These are phyloP conservation scores for Cephus cinctus DNA, from an alignment of 1,140 invertebrate species.

Conservation along the genomic window DNA sequence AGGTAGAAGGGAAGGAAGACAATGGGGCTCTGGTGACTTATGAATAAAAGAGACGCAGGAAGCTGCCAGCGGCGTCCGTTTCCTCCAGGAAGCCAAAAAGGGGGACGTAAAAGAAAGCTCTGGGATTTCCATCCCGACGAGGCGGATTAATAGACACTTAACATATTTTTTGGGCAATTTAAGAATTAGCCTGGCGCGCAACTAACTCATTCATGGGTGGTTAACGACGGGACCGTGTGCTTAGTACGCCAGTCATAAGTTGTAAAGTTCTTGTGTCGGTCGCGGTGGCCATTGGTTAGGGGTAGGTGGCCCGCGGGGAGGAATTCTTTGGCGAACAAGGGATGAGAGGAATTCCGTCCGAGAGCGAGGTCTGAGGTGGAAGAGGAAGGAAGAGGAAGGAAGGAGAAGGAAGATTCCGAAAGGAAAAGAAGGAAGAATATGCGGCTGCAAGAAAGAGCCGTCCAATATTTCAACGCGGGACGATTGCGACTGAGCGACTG, in stretches of 20 bases:
- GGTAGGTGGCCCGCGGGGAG: slow-evolving; percentile 5
- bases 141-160: slow-evolving; percentile 34
- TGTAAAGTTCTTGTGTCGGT: slow-evolving; percentile 33
- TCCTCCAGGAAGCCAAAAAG: no score
- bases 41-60: no score
- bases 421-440: slow-evolving; percentile 27
- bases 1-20: no score
- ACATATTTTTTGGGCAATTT: slow-evolving; percentile 37
- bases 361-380: slow-evolving; percentile 5
- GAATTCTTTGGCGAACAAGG: slow-evolving; percentile 1
- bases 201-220: slow-evolving; percentile 51
- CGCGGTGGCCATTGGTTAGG: slow-evolving; percentile 4
- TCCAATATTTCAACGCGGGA: slow-evolving; percentile 51
- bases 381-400: slow-evolving; percentile 7
- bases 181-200: slow-evolving; percentile 39
- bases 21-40: no score
- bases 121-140: no score
- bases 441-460: slow-evolving; percentile 45
- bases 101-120: no score
- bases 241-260: slow-evolving; percentile 42
- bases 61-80: no score
- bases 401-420: background rate
- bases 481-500: slow-evolving; percentile 39
- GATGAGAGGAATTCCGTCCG: slow-evolving; percentile 9
- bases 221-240: slow-evolving; percentile 34